These are phyloP conservation scores for Coccyzus lansbergi DNA, from an alignment of 2,797 vertebrate species.

Conservation along the genomic window DNA sequence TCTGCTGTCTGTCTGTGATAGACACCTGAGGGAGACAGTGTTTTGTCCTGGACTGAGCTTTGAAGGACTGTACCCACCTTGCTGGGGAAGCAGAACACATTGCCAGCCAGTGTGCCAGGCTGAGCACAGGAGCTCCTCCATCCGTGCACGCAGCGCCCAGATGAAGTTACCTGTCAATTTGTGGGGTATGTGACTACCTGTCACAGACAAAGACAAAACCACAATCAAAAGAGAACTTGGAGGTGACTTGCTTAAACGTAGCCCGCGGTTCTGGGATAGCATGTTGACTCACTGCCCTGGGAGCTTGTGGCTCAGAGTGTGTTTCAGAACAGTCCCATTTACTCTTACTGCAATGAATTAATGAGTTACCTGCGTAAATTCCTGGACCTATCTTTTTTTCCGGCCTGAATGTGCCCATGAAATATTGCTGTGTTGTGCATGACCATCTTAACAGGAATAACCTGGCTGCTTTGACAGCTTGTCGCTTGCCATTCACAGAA, in stretches of 20 bases:
- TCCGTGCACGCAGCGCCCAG: accelerated
- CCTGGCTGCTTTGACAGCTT: not conserved
- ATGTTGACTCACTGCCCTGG: accelerated
- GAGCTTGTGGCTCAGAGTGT: accelerated
- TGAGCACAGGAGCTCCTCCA: accelerated
- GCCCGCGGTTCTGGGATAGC: accelerated
- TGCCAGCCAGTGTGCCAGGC: not conserved
- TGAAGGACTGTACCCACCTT: too few relatives aligned
- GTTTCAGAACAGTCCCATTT: not conserved
- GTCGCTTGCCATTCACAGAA: not conserved
- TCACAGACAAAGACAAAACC: not conserved
- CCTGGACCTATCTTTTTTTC: not conserved
- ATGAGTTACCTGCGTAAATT: not conserved
- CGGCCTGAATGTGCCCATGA: not conserved
- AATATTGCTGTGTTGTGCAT: not conserved
- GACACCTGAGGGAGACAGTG: not conserved
- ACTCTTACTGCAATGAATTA: not conserved
- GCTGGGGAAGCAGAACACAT: accelerated
- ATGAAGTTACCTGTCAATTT: not conserved
- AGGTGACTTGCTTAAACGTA: not conserved
- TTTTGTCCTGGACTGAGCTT: not conserved
- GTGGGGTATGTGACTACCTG: accelerated
- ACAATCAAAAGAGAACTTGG: not conserved
- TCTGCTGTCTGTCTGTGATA: not conserved
- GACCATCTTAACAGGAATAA: not conserved